Conservation (phyloP, 2,797 vertebrate genomes). For the Cossypha polioptera region DNA sequence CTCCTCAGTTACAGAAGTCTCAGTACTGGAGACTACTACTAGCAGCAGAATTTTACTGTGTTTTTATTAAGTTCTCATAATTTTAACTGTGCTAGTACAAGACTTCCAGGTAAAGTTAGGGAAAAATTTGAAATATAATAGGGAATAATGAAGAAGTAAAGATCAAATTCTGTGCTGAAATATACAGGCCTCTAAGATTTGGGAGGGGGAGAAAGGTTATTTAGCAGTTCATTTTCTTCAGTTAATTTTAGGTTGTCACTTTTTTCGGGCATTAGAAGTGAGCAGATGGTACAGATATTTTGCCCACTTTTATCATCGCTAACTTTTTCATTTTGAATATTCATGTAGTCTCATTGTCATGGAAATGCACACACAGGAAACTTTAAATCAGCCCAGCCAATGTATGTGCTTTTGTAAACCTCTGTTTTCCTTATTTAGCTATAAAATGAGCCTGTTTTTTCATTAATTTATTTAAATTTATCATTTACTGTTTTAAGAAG, state of each 20-base stretch:
- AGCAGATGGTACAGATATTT: constrained; percentile 57
- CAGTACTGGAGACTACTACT: neutral
- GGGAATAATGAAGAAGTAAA: neutral
- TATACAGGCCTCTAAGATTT: neutral
- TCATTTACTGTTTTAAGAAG: neutral
- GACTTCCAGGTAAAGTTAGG: neutral
- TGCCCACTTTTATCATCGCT: constrained; percentile 35
- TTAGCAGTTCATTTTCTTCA: constrained; percentile 19
- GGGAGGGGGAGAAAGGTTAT: neutral
- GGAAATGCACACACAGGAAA: constrained; percentile 38
- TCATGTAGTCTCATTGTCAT: constrained; percentile 59
- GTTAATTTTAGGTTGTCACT: constrained; percentile 45
- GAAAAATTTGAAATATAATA: neutral
- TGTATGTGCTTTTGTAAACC: constrained; percentile 7
- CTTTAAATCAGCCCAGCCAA: constrained; percentile 9
- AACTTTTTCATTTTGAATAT: constrained; percentile 28
- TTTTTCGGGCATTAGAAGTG: neutral
- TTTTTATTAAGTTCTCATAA: neutral
- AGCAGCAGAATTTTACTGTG: neutral
- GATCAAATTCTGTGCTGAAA: neutral
- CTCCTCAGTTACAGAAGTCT: neutral
- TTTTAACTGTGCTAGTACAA: neutral
- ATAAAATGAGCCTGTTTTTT: neutral
- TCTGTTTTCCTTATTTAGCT: constrained; percentile 26
- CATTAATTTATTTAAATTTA: neutral